Conservation (phyloP, 2,797 vertebrate genomes). For the Capromys pilorides region DNA sequence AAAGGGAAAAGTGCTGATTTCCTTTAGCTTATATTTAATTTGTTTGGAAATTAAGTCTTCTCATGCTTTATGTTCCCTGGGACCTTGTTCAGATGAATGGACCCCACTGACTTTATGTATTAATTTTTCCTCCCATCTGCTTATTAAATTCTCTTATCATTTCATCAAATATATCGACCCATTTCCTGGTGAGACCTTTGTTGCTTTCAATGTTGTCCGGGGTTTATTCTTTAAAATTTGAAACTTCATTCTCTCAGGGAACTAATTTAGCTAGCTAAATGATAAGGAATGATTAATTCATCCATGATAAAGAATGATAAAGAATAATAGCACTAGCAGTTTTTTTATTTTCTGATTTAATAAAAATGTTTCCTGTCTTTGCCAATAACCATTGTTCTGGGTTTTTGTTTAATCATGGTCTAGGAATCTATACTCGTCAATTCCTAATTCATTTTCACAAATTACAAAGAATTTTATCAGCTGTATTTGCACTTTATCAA, state of each 20-base stretch:
- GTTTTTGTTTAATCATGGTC: background rate
- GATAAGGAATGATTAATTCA: background rate
- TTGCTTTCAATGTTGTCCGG: background rate
- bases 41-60: background rate
- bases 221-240: background rate
- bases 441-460: background rate
- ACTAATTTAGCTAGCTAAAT: background rate
- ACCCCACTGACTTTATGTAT: background rate
- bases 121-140: background rate
- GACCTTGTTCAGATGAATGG: background rate
- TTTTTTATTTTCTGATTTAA: slow-evolving; percentile 19
- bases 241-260: background rate
- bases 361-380: background rate
- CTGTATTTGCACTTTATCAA: background rate
- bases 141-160: background rate
- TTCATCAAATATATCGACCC: background rate
- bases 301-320: background rate
- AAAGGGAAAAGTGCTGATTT: background rate
- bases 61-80: background rate
- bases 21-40: background rate
- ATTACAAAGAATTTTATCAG: background rate
- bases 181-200: background rate
- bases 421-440: background rate
- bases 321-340: background rate
- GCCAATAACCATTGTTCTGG: background rate